Evolutionary conservation across 2,888 invertebrate genomes (phyloP).

Genomic region (Eumacrocentrus americanus): DNA sequence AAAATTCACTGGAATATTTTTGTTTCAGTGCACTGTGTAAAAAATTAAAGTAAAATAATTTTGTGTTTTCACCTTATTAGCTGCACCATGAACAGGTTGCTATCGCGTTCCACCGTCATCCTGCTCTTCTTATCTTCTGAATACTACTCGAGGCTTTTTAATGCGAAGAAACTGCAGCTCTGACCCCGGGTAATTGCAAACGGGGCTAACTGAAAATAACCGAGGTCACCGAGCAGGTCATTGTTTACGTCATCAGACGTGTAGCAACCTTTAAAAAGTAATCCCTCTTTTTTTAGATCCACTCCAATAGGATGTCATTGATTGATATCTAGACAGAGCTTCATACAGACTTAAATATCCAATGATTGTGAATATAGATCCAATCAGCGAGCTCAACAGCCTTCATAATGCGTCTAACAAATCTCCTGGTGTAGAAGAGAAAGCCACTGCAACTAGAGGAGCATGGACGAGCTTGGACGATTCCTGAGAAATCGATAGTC

Average conservation of each 20-base stretch:
- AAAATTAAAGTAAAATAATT: too few relatives aligned
- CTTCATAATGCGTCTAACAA: not conserved
- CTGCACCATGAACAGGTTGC: not conserved
- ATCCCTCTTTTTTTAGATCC: not conserved
- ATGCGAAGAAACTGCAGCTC: slow-evolving; percentile 14
- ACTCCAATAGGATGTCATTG: not conserved
- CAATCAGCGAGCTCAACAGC: not conserved
- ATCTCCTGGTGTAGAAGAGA: slow-evolving; percentile 23
- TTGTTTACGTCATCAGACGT: slow-evolving; percentile 55
- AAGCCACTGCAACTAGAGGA: slow-evolving; percentile 46
- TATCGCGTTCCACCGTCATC: not conserved
- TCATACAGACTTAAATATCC: not conserved
- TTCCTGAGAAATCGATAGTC: slow-evolving; percentile 59
- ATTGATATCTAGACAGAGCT: not conserved
- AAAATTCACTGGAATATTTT: too few relatives aligned
- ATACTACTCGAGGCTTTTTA: not conserved
- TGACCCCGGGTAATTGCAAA: slow-evolving; percentile 35
- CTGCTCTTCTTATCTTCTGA: not conserved
- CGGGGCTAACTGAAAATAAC: slow-evolving; percentile 50
- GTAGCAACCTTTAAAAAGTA: not conserved
- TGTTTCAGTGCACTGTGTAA: too few relatives aligned
- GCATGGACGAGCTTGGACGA: slow-evolving; percentile 50
- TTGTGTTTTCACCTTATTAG: too few relatives aligned
- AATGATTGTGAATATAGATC: not conserved
- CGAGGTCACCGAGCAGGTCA: slow-evolving; percentile 51